Evolutionary conservation across 2,113 vertebrate genomes (phyloP), one percentile per base, ranked within the genome.

Genomic region (Nothocercus julius): DNA sequence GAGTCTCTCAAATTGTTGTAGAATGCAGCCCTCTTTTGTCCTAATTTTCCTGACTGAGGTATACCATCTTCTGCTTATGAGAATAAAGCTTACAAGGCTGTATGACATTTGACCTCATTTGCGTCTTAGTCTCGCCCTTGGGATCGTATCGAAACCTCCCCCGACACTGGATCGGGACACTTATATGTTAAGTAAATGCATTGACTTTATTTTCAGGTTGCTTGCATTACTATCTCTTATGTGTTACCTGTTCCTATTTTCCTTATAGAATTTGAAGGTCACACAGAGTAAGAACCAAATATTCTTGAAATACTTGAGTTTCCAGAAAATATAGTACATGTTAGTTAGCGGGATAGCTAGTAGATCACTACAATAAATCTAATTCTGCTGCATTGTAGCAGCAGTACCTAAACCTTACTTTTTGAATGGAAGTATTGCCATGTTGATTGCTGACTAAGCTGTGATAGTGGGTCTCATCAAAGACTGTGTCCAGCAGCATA

Each of bases 401-500:
- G 20, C 8, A 51, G 19, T 58, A 44, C 7, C 8, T 67, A 3
- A 19, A 28, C 2, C 6, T 72, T 73, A n/a, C 5, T n/a, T 28
- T 36, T 85, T 18, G 13, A 1, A 0, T 51, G 44, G 11, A 64
- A 20, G 2, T 3, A 6, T 49, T 36, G 20, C 4, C 11, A 77
- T 18, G 32, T 5, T 9, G 8, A 81, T 4, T 14, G 3, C 18
- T 66, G 28, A 0, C 0, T 38, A 51, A 73, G 4, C 5, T 1
- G 2, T 72, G 28, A 13, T 16, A 53, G 24, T 4, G 3, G 40
- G 38, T 6, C 15, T 30, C 18, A 3, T 1, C 7, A 77, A 45
- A 62, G 32, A 51, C 2, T 40, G 30, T 3, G 3, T 11, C 28
- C 13, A 12, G 62, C 45, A 53, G 4, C 17, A 19, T 25, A 61